Conservation (phyloP, 2,113 vertebrate species). For the Rhinolophus sinicus region DNA sequence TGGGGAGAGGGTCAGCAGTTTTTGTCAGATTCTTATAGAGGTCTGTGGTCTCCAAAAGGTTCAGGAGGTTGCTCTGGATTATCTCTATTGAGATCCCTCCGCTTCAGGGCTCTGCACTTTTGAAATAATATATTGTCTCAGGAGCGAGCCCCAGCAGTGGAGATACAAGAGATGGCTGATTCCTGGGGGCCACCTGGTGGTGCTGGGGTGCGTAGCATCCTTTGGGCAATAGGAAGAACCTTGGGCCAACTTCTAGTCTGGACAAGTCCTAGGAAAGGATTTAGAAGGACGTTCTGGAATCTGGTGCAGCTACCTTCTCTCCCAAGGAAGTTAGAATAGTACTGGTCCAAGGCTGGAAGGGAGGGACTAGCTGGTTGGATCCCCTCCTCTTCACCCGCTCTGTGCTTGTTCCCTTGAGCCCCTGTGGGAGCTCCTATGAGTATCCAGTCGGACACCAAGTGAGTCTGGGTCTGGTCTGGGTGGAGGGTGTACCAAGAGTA, state of each 20-base stretch:
- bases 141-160: neutral
- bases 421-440: neutral
- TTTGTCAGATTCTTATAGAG: neutral
- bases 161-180: neutral
- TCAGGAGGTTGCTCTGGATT: neutral
- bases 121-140: neutral
- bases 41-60: neutral
- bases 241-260: neutral
- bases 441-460: neutral
- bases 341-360: neutral
- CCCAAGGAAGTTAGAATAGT: neutral
- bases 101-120: neutral
- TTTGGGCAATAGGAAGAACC: neutral
- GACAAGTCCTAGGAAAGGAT: neutral
- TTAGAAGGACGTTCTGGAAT: neutral
- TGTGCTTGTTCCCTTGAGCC: neutral
- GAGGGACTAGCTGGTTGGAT: neutral
- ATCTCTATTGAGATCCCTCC: neutral
- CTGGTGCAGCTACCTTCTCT: neutral
- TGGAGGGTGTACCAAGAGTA: neutral
- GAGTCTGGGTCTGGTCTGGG: neutral
- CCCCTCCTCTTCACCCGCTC: neutral
- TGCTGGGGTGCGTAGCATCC: neutral
- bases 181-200: slow-evolving; percentile 57
- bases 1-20: neutral